A percentile compares a stretch with the other conserved stretches of the same genome.
Evolutionary conservation across 53 echinoderm and acorn worm genomes (phyloP).

Genomic region (Arbacia lixula): DNA sequence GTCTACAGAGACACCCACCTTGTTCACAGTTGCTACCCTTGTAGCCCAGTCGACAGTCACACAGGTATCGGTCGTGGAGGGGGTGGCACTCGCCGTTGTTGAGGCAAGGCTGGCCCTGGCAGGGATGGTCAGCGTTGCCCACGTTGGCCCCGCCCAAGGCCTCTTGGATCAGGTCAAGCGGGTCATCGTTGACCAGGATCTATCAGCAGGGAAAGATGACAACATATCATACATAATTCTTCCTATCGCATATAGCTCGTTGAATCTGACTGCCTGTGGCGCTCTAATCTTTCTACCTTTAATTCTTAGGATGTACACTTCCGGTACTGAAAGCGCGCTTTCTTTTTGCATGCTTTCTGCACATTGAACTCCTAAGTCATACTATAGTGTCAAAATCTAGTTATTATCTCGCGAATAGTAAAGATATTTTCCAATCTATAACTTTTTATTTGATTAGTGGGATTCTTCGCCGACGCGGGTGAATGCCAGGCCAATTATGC

Average conservation of each 20-base stretch:
- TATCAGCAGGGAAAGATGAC: neutral
- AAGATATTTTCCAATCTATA: too few relatives aligned
- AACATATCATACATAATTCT: neutral
- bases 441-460: too few relatives aligned
- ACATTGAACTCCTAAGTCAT: too few relatives aligned
- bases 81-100: slow-evolving; percentile 87
- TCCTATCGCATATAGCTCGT: neutral
- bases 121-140: slow-evolving; percentile 87
- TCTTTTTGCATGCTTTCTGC: too few relatives aligned
- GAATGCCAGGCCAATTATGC: too few relatives aligned
- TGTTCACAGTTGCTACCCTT: slow-evolving; percentile 88
- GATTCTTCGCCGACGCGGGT: too few relatives aligned
- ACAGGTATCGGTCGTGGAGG: slow-evolving; percentile 73
- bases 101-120: slow-evolving; percentile 74
- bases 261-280: too few relatives aligned
- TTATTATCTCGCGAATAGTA: too few relatives aligned
- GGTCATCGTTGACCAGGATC: slow-evolving; percentile 87
- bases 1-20: slow-evolving; percentile 76
- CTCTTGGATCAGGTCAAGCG: slow-evolving; percentile 80
- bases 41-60: slow-evolving; percentile 84
- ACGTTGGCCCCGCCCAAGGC: slow-evolving; percentile 88
- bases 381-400: too few relatives aligned
- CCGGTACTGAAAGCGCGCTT: too few relatives aligned
- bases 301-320: neutral
- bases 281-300: neutral